A percentile compares a stretch with the other conserved stretches of the same genome.
phyloP scores from a whole-genome alignment of 2,113 vertebrate species.

The Plecturocebus donacophilus region DNA sequence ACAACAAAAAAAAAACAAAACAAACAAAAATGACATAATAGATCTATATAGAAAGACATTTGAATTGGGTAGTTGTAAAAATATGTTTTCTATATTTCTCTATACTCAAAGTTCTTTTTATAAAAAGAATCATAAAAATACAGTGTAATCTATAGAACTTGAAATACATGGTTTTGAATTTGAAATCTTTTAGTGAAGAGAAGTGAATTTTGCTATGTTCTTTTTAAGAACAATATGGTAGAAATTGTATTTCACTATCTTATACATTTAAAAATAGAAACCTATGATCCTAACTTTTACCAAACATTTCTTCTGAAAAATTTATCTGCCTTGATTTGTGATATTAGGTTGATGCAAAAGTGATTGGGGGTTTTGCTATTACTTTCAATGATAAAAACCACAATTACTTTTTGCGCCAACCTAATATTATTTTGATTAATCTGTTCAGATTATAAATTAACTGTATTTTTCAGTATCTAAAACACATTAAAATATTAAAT shows the following conservation, averaged over 20 bases:
- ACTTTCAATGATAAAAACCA: no score
- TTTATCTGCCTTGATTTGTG: not conserved
- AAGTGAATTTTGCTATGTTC: not conserved
- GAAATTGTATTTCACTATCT: not conserved
- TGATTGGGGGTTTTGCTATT: no score
- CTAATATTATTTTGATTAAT: not conserved
- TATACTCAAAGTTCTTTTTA: not conserved
- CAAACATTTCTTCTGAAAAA: not conserved
- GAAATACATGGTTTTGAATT: not conserved
- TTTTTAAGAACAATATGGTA: slow-evolving; percentile 9
- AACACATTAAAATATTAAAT: not conserved
- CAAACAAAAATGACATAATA: not conserved
- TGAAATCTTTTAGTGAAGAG: not conserved
- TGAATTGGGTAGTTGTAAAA: not conserved
- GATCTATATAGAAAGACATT: not conserved
- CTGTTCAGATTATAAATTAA: not conserved
- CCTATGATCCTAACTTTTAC: not conserved
- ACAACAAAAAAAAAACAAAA: no score
- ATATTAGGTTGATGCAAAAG: not conserved
- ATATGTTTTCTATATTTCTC: not conserved
- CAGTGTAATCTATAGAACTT: not conserved
- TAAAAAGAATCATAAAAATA: not conserved
- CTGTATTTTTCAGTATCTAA: slow-evolving; percentile 40
- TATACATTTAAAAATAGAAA: not conserved
- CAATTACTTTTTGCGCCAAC: no score